Evolutionary conservation across 2,888 invertebrate species (phyloP).

Genomic region (Coelogynopora nodosa): DNA sequence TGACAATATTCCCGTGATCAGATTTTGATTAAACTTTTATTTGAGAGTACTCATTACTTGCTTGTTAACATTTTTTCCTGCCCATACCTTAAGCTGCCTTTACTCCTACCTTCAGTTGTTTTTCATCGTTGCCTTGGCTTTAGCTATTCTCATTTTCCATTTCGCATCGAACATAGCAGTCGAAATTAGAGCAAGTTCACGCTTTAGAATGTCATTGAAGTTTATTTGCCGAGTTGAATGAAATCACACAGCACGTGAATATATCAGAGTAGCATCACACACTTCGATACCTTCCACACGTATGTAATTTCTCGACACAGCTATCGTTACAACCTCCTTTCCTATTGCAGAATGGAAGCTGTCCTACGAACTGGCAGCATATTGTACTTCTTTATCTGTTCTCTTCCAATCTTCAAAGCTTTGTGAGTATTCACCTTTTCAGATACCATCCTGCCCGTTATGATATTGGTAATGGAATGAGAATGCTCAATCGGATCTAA

Average conservation of each 20-base stretch:
- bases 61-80: too few species aligned
- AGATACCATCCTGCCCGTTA: not conserved
- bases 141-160: not conserved
- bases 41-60: too few species aligned
- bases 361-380: not conserved
- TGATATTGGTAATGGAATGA: too few species aligned
- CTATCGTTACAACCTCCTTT: not conserved
- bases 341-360: not conserved
- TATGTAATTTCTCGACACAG: not conserved
- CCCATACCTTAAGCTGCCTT: too few species aligned
- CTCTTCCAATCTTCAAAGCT: not conserved
- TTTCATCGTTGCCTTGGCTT: not conserved
- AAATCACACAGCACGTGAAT: not conserved
- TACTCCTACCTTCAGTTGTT: too few species aligned
- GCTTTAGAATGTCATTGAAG: not conserved
- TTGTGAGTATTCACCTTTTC: not conserved
- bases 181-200: not conserved
- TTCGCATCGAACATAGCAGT: not conserved
- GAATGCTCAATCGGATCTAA: too few species aligned
- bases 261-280: not conserved
- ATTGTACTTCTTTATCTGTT: not conserved
- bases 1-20: too few species aligned
- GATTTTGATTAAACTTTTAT: too few species aligned
- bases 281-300: not conserved
- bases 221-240: not conserved